A percentile compares a stretch with the other conserved stretches of the same genome.
Evolutionary conservation across 2,888 invertebrate genomes (phyloP).

Genomic region (Drosophila testacea): DNA sequence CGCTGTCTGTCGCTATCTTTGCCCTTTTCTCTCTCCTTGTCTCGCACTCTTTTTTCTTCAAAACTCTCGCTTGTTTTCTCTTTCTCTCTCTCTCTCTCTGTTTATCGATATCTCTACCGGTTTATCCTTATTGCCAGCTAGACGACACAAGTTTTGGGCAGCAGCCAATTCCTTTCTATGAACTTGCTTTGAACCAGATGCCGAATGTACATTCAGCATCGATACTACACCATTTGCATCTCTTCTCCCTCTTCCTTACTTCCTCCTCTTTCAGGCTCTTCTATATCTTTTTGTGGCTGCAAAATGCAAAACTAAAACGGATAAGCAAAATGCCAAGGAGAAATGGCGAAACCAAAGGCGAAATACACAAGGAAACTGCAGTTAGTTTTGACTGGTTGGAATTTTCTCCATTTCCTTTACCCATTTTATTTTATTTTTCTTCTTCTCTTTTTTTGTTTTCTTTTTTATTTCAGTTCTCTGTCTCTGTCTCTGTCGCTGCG

Average conservation of each 20-base stretch:
- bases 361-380: slow-evolving; percentile 54
- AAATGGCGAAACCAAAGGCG: slow-evolving; percentile 27
- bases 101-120: neutral
- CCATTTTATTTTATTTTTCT: slow-evolving; percentile 12
- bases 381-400: slow-evolving; percentile 53
- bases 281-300: slow-evolving; percentile 10
- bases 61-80: neutral
- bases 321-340: slow-evolving; percentile 33
- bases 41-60: too few species aligned
- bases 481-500: slow-evolving; percentile 9
- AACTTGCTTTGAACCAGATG: slow-evolving; percentile 3
- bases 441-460: slow-evolving; percentile 1
- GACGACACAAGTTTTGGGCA: slow-evolving; percentile 13
- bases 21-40: neutral
- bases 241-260: neutral
- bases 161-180: slow-evolving; percentile 21
- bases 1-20: neutral
- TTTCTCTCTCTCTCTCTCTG: too few species aligned
- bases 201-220: slow-evolving; percentile 8
- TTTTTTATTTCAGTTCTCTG: slow-evolving; percentile 6
- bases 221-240: slow-evolving; percentile 20
- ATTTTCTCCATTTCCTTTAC: neutral
- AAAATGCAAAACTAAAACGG: slow-evolving; percentile 45
- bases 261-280: neutral
- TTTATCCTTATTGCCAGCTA: neutral